Percentiles rank a stretch among this genome's conserved stretches.
These are phyloP conservation scores for Phyto melanocephala DNA, from an alignment of 2,888 invertebrate species.

Conservation along the genomic window DNA sequence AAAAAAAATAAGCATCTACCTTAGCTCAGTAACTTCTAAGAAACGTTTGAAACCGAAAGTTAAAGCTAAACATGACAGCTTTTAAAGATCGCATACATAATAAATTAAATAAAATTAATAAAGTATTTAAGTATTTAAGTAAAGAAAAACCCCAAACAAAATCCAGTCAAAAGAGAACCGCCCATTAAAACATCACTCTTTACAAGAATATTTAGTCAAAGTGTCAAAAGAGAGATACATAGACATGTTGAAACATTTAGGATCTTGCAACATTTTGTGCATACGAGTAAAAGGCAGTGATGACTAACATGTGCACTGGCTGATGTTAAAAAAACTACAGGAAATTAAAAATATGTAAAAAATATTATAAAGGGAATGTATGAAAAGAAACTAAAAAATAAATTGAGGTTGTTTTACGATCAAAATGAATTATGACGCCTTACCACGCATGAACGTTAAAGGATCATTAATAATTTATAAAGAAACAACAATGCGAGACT, in stretches of 20 bases:
- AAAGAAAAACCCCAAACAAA: not conserved
- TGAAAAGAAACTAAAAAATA: constrained; percentile 5
- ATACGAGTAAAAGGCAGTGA: not conserved
- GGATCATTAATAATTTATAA: constrained; percentile 75
- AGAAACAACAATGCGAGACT: constrained; percentile 34
- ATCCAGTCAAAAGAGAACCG: not conserved
- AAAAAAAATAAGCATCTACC: not conserved
- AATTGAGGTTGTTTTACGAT: constrained; percentile 70
- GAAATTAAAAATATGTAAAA: constrained; percentile 50
- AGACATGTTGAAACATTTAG: not conserved
- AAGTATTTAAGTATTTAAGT: constrained; percentile 28
- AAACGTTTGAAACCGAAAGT: constrained; percentile 36
- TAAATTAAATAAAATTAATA: no score
- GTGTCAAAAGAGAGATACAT: constrained; percentile 50
- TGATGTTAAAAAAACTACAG: constrained; percentile 44
- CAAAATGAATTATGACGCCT: constrained; percentile 76
- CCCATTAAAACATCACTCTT: constrained; percentile 13
- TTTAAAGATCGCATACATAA: not conserved
- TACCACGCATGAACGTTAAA: constrained; percentile 76
- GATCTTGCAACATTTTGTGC: not conserved
- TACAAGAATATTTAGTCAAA: constrained; percentile 42
- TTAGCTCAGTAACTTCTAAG: constrained; percentile 28
- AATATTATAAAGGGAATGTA: not conserved
- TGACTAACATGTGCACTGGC: constrained; percentile 32
- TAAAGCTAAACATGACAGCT: constrained; percentile 60